Evolutionary conservation across 2,113 vertebrate genomes (phyloP), one percentile per base, ranked within the genome.

Genomic region (Willisornis vidua): DNA sequence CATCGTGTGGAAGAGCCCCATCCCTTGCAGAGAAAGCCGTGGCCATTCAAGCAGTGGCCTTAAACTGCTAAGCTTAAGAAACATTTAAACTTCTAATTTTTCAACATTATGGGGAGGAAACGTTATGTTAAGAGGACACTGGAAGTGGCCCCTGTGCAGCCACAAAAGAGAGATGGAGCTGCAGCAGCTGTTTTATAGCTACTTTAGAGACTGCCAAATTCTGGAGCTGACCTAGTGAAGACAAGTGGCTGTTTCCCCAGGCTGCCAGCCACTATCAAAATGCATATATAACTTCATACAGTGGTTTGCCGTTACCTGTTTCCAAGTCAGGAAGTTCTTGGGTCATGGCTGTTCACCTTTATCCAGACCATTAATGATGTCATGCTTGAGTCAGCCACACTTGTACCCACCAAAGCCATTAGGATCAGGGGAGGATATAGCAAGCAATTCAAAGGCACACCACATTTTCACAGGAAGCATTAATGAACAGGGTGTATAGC

Each of bases 21-120:
- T 1, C 20, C 1, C 0, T 31, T 24, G 19, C 51, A 86, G 6
- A n/a, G 76, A 74, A 39, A 67, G 33, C n/a, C 52, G 0, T 3
- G 37, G 29, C 54, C 10, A 10, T 31, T 52, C 58, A 71, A 54
- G 17, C 48, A 48, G 8, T 4, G 22, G 22, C n/a, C 41, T 49
- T 39, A 18, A 77, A 5, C 15, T 43, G 46, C 48, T 33, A 19
- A 16, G 13, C 16, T 23, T 29, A 71, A 49, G 7, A 67, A 43
- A 23, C 12, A 7, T 39, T 46, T 1, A 1, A 37, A 26, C 25
- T 72, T 85, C 54, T 62, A 10, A 18, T 51, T 78, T 37, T 31
- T 79, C 46, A 78, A 4, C 10, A 4, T 49, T 35, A 25, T 3
- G 19, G 23, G 39, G 35, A 63, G 45, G n/a, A 73, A 78, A 26